These are phyloP conservation scores for Drosophila quadrilineata DNA, from an alignment of 1,140 invertebrate species.

Conservation along the genomic window DNA sequence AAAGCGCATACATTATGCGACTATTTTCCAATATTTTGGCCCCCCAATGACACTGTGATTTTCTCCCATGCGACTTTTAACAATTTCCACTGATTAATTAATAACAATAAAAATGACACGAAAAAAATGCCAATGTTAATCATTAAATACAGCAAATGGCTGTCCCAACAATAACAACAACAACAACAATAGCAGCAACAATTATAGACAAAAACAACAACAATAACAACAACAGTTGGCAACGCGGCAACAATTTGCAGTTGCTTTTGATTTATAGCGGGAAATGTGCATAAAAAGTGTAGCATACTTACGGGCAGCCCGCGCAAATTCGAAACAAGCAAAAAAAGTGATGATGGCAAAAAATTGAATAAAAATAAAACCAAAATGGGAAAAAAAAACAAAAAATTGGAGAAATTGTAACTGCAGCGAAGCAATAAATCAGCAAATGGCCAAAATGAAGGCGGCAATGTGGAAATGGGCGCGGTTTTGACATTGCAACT, in stretches of 20 bases:
- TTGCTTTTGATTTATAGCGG: conserved; percentile 75
- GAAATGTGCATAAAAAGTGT: conserved; percentile 57
- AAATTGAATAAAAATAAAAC: conserved; percentile 42
- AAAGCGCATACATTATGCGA: conserved; percentile 5
- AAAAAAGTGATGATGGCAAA: too few relatives aligned
- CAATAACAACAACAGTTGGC: conserved; percentile 12
- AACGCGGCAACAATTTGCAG: conserved; percentile 53
- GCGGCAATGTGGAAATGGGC: conserved; percentile 34
- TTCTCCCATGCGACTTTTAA: conserved; percentile 25
- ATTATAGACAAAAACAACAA: conserved; percentile 9
- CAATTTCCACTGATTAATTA: conserved; percentile 75
- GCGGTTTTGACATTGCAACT: conserved; percentile 32
- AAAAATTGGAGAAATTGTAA: too few relatives aligned
- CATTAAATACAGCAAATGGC: conserved; percentile 60
- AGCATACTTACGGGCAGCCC: conserved; percentile 50
- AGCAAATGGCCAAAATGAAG: conserved; percentile 65
- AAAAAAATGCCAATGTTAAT: conserved; percentile 50
- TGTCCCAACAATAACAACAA: conserved; percentile 29
- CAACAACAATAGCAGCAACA: conserved; percentile 33
- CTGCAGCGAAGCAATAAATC: conserved; percentile 60
- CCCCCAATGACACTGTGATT: conserved; percentile 5
- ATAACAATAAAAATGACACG: conserved; percentile 71
- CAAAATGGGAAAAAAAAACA: too few relatives aligned
- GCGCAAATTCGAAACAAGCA: conserved; percentile 37
- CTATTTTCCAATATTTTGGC: conserved; percentile 18